Conservation (phyloP, 2,888 invertebrate genomes). For the Acleris cristana region DNA sequence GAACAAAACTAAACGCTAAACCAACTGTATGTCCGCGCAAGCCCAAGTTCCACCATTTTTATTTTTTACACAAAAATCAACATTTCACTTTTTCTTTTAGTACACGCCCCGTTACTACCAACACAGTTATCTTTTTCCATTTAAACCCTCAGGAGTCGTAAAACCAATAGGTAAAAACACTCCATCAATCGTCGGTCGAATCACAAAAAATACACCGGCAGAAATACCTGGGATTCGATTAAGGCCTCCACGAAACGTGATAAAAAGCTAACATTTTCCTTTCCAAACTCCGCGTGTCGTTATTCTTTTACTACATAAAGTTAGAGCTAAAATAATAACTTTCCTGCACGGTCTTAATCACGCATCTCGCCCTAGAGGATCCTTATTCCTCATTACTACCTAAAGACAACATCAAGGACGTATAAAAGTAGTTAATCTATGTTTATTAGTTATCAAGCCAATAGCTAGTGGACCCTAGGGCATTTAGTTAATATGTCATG, state of each 20-base stretch:
- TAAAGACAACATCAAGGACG: slow-evolving; percentile 11
- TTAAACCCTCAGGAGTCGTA: slow-evolving; percentile 10
- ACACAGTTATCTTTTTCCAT: slow-evolving; percentile 8
- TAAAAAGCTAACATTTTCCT: slow-evolving; percentile 20
- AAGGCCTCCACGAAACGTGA: slow-evolving; percentile 23
- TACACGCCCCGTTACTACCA: slow-evolving; percentile 5
- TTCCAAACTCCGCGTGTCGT: slow-evolving; percentile 14
- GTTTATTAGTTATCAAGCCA: slow-evolving; percentile 20
- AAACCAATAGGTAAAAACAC: slow-evolving; percentile 23
- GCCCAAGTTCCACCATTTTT: too few species aligned
- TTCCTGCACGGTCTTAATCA: slow-evolving; percentile 13
- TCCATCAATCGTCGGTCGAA: slow-evolving; percentile 24
- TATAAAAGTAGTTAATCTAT: slow-evolving; percentile 17
- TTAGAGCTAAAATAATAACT: slow-evolving; percentile 9
- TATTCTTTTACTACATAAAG: slow-evolving; percentile 20
- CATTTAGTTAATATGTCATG: slow-evolving; percentile 35
- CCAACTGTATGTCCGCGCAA: too few species aligned
- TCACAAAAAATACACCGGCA: slow-evolving; percentile 21
- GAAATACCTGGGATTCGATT: slow-evolving; percentile 32
- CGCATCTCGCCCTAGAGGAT: slow-evolving; percentile 10
- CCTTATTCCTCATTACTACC: slow-evolving; percentile 15
- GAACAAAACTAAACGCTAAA: too few species aligned
- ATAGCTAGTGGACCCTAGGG: slow-evolving; percentile 19
- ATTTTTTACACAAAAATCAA: neutral
- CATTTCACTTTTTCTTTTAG: neutral